Conservation (phyloP, 2,888 invertebrate genomes). For the Coenonympha arcania region DNA sequence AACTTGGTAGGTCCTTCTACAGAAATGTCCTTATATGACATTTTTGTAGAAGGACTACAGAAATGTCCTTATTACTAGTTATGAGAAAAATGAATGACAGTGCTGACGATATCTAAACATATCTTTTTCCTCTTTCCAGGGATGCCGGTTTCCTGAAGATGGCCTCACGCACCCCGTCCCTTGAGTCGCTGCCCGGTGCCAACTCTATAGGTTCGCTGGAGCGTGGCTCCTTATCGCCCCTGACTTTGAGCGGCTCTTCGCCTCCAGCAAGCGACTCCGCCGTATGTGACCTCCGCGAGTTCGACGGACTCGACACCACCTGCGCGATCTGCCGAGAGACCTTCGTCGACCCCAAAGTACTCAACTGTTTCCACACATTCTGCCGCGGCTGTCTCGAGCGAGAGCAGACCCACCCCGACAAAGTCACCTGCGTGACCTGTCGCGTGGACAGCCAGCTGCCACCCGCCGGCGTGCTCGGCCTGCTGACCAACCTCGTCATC, state of each 20-base stretch:
- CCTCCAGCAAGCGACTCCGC: constrained; percentile 89
- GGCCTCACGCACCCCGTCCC: constrained; percentile 94
- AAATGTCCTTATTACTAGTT: not conserved
- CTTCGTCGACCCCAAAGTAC: constrained; percentile 81
- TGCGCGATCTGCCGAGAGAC: constrained; percentile 85
- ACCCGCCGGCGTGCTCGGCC: constrained; percentile 76
- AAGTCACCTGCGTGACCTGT: constrained; percentile 82
- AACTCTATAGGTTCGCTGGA: constrained; percentile 93
- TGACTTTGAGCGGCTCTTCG: constrained; percentile 90
- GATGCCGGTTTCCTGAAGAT: constrained; percentile 93
- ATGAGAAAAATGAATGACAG: not conserved
- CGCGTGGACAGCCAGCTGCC: constrained; percentile 72
- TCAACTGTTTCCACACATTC: constrained; percentile 88
- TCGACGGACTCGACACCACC: constrained; percentile 75
- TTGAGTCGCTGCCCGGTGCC: constrained; percentile 93
- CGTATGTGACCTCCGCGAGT: constrained; percentile 81
- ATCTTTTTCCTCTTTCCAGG: constrained; percentile 75
- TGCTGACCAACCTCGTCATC: constrained; percentile 78
- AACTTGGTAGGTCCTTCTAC: too few species aligned
- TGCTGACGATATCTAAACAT: constrained; percentile 17
- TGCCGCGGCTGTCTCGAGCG: constrained; percentile 88
- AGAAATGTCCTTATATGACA: not conserved
- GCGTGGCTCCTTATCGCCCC: constrained; percentile 85
- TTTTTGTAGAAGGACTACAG: too few species aligned
- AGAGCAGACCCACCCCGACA: constrained; percentile 78